Percentiles rank a stretch among this genome's conserved stretches.
These are phyloP conservation scores for Sebastes kiyomatsui DNA, from an alignment of 2,797 vertebrate species.

Conservation along the genomic window DNA sequence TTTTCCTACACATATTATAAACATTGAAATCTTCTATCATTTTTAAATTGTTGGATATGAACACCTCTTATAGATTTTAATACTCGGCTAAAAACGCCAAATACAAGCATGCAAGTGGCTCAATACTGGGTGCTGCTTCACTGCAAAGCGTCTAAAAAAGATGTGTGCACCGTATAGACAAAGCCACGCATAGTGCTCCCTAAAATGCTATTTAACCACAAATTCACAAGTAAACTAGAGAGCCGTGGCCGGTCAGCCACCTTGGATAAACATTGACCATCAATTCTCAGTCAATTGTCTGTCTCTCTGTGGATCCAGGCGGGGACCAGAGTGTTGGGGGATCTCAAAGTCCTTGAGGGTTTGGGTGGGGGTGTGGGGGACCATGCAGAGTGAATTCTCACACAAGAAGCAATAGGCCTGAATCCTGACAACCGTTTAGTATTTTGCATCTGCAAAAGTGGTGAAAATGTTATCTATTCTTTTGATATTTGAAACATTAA, in stretches of 20 bases:
- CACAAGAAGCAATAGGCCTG: background rate
- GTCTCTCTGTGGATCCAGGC: conserved; percentile 52
- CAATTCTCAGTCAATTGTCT: conserved; percentile 73
- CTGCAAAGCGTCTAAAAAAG: conserved; percentile 18
- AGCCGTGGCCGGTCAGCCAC: conserved; percentile 83
- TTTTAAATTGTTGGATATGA: background rate
- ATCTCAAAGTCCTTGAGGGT: conserved; percentile 47
- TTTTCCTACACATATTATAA: background rate
- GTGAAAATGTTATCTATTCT: background rate
- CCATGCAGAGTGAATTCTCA: background rate
- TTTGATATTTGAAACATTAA: background rate
- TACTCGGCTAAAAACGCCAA: background rate
- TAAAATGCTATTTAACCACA: conserved; percentile 85
- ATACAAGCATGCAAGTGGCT: background rate
- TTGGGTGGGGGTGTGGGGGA: too few species aligned
- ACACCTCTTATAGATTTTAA: background rate
- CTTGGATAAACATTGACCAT: conserved; percentile 91
- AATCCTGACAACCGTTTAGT: background rate
- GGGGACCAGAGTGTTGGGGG: conserved; percentile 6
- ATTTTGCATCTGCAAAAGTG: background rate
- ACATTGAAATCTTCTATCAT: background rate
- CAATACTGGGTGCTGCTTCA: background rate
- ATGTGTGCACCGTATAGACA: conserved; percentile 45
- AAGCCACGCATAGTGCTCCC: conserved; percentile 78
- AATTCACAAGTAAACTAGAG: conserved; percentile 95